These are phyloP conservation scores for Diuraphis noxia DNA, from an alignment of 1,140 invertebrate genomes.

Conservation along the genomic window DNA sequence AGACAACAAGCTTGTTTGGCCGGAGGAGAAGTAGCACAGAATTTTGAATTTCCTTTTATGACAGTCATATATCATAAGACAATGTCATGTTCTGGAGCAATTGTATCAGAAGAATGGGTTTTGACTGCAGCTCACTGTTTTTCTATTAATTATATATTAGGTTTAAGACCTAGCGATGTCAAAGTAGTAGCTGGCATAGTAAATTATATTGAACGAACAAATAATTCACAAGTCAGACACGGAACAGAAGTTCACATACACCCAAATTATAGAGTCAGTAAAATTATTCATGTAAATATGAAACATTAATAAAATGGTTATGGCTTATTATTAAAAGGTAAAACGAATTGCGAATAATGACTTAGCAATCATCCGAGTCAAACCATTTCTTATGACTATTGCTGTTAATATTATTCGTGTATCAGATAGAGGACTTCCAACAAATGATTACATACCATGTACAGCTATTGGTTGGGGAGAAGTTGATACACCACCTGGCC, in stretches of 20 bases:
- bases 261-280: slow-evolving; percentile 37
- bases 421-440: slow-evolving; percentile 52
- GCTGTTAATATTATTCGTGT: slow-evolving; percentile 54
- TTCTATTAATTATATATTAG: slow-evolving; percentile 30
- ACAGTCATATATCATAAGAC: background rate
- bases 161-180: slow-evolving; percentile 31
- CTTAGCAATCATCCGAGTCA: slow-evolving; percentile 54
- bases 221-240: slow-evolving; percentile 45
- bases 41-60: slow-evolving; percentile 22
- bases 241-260: slow-evolving; percentile 54
- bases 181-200: slow-evolving; percentile 55
- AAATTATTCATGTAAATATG: background rate
- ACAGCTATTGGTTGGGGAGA: slow-evolving; percentile 57
- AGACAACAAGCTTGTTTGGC: background rate
- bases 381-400: slow-evolving; percentile 51
- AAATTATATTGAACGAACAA: slow-evolving; percentile 47
- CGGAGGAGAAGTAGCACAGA: background rate
- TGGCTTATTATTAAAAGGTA: slow-evolving; percentile 38
- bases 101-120: slow-evolving; percentile 50
- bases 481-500: slow-evolving; percentile 45
- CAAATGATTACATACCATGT: slow-evolving; percentile 52
- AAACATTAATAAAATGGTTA: background rate
- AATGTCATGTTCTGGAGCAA: slow-evolving; percentile 31
- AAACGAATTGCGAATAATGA: slow-evolving; percentile 55
- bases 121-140: slow-evolving; percentile 55